Evolutionary conservation across 2,888 invertebrate species (phyloP).

Genomic region (Drosophila demipolita): DNA sequence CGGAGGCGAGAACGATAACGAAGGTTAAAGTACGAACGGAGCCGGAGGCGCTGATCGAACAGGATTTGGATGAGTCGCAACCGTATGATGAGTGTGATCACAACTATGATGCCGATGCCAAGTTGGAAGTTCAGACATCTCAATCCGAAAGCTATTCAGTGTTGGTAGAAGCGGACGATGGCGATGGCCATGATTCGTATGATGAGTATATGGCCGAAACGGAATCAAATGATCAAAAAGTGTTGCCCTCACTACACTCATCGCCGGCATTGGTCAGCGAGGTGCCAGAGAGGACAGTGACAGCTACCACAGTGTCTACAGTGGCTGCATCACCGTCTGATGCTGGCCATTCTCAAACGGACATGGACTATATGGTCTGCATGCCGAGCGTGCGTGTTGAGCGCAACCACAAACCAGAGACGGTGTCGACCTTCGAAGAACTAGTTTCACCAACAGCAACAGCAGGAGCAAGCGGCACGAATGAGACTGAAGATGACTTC

Average conservation of each 20-base stretch:
- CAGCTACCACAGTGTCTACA: constrained; percentile 17
- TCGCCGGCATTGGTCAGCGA: constrained; percentile 44
- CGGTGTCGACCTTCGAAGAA: constrained; percentile 34
- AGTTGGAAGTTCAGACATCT: constrained; percentile 63
- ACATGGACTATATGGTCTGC: constrained; percentile 64
- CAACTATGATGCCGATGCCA: constrained; percentile 59
- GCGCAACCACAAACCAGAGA: constrained; percentile 40
- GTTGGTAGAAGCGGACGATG: constrained; percentile 69
- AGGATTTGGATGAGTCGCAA: constrained; percentile 52
- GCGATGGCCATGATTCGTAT: constrained; percentile 49
- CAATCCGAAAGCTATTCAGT: constrained; percentile 71
- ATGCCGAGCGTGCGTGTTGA: constrained; percentile 50
- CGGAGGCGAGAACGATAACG: constrained; percentile 43
- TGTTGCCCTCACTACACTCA: constrained; percentile 43
- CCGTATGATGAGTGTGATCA: constrained; percentile 64
- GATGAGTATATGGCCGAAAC: constrained; percentile 53
- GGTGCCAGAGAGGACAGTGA: constrained; percentile 9
- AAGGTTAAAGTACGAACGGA: constrained; percentile 34
- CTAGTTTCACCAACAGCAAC: constrained; percentile 2
- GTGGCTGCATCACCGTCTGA: constrained; percentile 33
- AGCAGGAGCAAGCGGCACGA: constrained; percentile 3
- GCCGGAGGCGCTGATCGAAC: constrained; percentile 43
- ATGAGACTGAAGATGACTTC: constrained; percentile 82
- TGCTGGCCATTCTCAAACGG: constrained; percentile 43
- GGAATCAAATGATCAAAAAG: constrained; percentile 44